Percentiles rank a stretch among this genome's conserved stretches.
Evolutionary conservation across 1,140 invertebrate species (phyloP).

Genomic region (Aphelenchoides avenae): DNA sequence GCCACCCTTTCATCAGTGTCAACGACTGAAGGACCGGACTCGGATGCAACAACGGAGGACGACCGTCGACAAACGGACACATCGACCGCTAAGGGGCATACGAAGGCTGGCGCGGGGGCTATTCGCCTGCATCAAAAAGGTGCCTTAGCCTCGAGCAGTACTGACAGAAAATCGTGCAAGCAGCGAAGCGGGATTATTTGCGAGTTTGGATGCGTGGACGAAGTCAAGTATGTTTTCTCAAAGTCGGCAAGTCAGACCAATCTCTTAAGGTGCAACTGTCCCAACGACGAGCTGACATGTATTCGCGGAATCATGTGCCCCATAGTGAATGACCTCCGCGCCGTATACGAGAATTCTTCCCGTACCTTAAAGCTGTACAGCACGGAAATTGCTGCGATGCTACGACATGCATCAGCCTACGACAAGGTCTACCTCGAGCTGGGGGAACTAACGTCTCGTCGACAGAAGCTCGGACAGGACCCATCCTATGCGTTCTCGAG

Average conservation of each 20-base stretch:
- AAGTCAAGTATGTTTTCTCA: slow-evolving; percentile 9
- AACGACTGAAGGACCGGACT: slow-evolving; percentile 5
- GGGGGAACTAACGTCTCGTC: slow-evolving; percentile 22
- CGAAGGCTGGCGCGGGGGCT: slow-evolving; percentile 6
- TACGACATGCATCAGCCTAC: slow-evolving; percentile 10
- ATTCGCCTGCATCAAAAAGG: slow-evolving; percentile 30
- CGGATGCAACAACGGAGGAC: too few relatives aligned
- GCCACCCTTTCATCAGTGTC: too few relatives aligned
- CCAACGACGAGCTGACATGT: slow-evolving; percentile 16
- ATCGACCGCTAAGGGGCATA: too few relatives aligned
- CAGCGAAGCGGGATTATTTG: slow-evolving; percentile 27
- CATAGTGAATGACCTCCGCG: slow-evolving; percentile 20
- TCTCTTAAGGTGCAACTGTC: slow-evolving; percentile 22
- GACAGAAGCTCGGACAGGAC: not conserved
- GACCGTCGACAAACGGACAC: too few relatives aligned
- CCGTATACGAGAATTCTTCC: slow-evolving; percentile 21
- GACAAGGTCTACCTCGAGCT: slow-evolving; percentile 28
- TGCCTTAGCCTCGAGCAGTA: not conserved
- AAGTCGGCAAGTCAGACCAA: not conserved
- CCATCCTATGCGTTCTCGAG: slow-evolving; percentile 12
- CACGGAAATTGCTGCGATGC: slow-evolving; percentile 10
- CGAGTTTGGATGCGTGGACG: slow-evolving; percentile 28
- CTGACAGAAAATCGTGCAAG: slow-evolving; percentile 15
- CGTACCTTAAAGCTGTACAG: slow-evolving; percentile 14
- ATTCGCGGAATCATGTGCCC: slow-evolving; percentile 22